Conservation (phyloP, 1,140 invertebrate genomes). For the Zaprionus camerounensis region DNA sequence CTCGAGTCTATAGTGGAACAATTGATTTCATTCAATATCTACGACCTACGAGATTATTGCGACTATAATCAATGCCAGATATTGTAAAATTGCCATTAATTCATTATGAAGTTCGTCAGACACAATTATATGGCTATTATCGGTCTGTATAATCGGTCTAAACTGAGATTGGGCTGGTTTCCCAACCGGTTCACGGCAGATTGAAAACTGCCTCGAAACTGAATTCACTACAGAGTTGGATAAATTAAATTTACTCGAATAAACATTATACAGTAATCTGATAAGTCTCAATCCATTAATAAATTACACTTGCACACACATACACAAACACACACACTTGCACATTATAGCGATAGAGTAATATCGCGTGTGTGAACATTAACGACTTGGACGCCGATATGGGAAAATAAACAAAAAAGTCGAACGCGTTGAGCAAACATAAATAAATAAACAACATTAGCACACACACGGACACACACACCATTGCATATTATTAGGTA, state of each 20-base stretch:
- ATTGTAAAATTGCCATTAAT: constrained; percentile 1
- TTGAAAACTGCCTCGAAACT: not conserved
- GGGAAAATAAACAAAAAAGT: constrained; percentile 20
- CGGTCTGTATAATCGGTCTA: not conserved
- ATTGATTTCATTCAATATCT: too few species aligned
- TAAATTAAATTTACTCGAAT: not conserved
- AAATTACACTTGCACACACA: not conserved
- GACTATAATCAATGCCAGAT: not conserved
- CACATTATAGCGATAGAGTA: constrained; percentile 10
- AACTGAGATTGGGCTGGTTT: not conserved
- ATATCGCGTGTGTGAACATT: constrained; percentile 51
- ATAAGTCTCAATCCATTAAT: not conserved
- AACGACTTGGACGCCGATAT: constrained; percentile 43
- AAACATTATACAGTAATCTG: not conserved
- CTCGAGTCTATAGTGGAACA: too few species aligned
- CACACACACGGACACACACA: constrained; percentile 11
- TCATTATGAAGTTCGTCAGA: not conserved
- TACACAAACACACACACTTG: not conserved
- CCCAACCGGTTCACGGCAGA: not conserved
- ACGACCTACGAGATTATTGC: not conserved
- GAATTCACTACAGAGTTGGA: not conserved
- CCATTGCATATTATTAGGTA: not conserved
- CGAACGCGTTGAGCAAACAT: constrained; percentile 26
- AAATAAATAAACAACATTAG: constrained; percentile 60
- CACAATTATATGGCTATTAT: constrained; percentile 1